Conservation (phyloP, 2,888 invertebrate genomes). For the Pristionchus fissidentatus region DNA sequence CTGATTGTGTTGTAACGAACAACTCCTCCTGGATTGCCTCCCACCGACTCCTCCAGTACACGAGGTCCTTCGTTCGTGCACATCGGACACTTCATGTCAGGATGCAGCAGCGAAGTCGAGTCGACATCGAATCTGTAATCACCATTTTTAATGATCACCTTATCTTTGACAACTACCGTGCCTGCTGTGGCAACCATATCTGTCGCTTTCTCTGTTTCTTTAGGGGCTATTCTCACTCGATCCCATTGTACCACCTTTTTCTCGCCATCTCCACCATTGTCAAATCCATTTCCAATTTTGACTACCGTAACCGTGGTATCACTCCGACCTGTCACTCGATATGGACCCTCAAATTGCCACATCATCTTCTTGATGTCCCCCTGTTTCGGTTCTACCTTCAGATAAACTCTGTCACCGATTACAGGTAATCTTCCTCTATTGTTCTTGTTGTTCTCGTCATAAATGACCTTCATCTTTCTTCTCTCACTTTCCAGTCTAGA, state of each 20-base stretch:
- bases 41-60: too few species aligned
- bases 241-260: slow-evolving; percentile 1
- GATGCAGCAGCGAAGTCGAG: not conserved
- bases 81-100: not conserved
- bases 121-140: not conserved
- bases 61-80: too few species aligned
- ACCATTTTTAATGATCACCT: too few species aligned
- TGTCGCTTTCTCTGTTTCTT: not conserved
- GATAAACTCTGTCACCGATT: slow-evolving; percentile 20
- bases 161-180: too few species aligned
- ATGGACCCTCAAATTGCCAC: slow-evolving; percentile 18
- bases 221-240: not conserved
- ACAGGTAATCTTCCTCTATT: not conserved
- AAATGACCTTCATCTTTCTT: not conserved
- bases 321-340: not conserved
- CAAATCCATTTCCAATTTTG: not conserved
- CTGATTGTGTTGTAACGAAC: too few species aligned
- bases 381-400: not conserved
- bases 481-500: not conserved
- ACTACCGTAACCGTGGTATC: slow-evolving; percentile 19
- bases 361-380: not conserved
- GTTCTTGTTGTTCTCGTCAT: not conserved
- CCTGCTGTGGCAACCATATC: not conserved
- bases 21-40: too few species aligned
- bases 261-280: not conserved